Percentiles rank a stretch among this genome's conserved stretches.
phyloP scores from a whole-genome alignment of 2,113 vertebrate genomes.

The Delphinus delphis region DNA sequence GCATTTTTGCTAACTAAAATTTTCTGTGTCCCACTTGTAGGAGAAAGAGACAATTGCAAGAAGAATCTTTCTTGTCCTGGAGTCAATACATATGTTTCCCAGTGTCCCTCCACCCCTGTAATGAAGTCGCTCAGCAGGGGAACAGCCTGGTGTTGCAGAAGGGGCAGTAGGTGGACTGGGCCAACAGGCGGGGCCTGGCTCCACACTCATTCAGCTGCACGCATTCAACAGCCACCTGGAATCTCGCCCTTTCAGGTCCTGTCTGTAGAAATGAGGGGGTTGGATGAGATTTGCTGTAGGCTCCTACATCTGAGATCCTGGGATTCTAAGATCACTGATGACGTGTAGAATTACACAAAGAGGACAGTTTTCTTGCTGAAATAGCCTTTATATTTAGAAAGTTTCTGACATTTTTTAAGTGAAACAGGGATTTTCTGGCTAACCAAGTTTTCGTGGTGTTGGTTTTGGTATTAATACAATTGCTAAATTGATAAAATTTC shows the following conservation, averaged over 20 bases:
- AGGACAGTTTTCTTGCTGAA: background rate
- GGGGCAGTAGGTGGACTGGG: background rate
- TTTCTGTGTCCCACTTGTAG: background rate
- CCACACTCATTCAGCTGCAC: rapidly evolving
- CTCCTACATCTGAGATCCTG: background rate
- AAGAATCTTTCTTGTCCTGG: background rate
- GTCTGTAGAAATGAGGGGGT: background rate
- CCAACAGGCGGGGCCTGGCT: background rate
- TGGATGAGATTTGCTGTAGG: background rate
- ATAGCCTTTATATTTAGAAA: slow-evolving; percentile 16
- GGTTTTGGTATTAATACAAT: background rate
- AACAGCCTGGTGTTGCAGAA: background rate
- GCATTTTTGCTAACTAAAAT: background rate
- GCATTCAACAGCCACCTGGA: background rate
- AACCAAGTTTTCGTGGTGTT: slow-evolving; percentile 18
- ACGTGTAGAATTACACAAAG: background rate
- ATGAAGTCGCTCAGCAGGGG: background rate
- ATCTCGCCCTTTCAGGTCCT: background rate
- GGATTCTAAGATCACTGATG: background rate
- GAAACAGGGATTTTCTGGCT: background rate
- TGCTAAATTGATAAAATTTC: background rate
- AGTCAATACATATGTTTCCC: background rate
- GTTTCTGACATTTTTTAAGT: background rate
- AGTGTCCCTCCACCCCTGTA: background rate
- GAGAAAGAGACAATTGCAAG: background rate